Conservation (phyloP, 2,113 vertebrate species). For the Chrysochloris asiatica region DNA sequence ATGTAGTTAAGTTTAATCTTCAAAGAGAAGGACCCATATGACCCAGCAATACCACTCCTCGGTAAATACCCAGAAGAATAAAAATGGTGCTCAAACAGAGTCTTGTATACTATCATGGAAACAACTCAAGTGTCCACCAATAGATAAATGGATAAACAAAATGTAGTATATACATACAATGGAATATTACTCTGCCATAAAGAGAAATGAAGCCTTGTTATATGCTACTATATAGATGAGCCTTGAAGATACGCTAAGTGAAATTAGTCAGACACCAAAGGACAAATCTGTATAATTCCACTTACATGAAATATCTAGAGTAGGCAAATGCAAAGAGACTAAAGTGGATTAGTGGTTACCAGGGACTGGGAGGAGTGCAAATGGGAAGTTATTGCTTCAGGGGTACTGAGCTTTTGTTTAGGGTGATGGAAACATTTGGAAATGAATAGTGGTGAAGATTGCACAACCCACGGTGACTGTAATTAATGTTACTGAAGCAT, state of each 20-base stretch:
- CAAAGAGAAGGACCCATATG: not conserved
- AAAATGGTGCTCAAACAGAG: not conserved
- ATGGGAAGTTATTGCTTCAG: no score
- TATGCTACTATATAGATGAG: not conserved
- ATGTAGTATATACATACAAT: not conserved
- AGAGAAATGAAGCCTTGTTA: not conserved
- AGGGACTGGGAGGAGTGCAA: not conserved
- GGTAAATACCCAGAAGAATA: not conserved
- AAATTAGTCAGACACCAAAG: not conserved
- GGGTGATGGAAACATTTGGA: no score
- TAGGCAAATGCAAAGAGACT: not conserved
- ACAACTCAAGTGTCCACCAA: not conserved
- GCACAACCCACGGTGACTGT: no score
- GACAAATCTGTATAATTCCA: not conserved
- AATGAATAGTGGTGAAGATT: no score
- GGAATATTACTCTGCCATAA: not conserved
- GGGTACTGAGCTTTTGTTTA: no score
- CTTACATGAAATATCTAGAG: not conserved
- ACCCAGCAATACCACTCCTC: not conserved
- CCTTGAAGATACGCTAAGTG: not conserved
- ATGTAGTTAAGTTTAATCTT: constrained; percentile 51
- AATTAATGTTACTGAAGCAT: no score
- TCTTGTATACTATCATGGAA: not conserved
- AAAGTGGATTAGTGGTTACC: not conserved
- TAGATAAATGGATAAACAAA: not conserved